phyloP scores from a whole-genome alignment of 2,113 vertebrate species.

The Poicephalus meyeri region DNA sequence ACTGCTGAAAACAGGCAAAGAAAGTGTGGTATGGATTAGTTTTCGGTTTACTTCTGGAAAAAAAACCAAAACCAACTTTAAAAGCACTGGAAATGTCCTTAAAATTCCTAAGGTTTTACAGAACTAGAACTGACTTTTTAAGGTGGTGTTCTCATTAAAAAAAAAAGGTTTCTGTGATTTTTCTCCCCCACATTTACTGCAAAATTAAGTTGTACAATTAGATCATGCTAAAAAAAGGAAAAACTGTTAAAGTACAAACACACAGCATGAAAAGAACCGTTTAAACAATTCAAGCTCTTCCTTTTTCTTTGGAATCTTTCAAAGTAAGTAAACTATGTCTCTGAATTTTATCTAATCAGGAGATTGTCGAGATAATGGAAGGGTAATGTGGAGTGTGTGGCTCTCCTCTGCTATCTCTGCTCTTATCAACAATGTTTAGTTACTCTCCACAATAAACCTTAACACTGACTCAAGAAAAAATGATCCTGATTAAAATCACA shows the following conservation, averaged over 20 bases:
- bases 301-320: not conserved
- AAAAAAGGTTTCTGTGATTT: rapidly evolving
- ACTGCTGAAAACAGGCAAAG: not conserved
- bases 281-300: not conserved
- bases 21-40: not conserved
- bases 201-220: not conserved
- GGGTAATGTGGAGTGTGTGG: not conserved
- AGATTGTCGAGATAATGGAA: not conserved
- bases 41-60: not conserved
- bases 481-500: not conserved
- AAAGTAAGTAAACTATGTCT: not conserved
- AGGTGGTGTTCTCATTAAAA: rapidly evolving
- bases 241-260: rapidly evolving
- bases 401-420: not conserved
- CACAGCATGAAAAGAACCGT: not conserved
- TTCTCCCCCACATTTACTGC: not conserved
- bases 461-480: not conserved
- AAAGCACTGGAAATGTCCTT: not conserved
- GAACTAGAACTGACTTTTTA: not conserved
- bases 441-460: not conserved
- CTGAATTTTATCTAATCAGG: not conserved
- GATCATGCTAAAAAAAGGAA: not conserved
- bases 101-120: not conserved
- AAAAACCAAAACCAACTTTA: not conserved
- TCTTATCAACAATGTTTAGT: not conserved